Conservation (phyloP, 2,888 invertebrate genomes). For the Hofmannophila pseudospretella region DNA sequence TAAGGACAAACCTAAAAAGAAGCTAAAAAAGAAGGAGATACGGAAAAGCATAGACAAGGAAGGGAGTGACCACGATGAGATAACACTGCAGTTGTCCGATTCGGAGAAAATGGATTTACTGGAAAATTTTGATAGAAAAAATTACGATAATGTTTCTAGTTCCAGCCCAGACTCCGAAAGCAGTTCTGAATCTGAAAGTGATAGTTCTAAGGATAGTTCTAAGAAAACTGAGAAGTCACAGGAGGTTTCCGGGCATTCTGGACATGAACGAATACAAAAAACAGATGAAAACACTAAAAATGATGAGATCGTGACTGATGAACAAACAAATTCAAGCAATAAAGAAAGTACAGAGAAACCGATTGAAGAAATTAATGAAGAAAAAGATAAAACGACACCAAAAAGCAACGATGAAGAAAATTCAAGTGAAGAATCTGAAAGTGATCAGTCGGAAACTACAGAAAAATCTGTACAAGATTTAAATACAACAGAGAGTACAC, state of each 20-base stretch:
- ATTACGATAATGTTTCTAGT: conserved; percentile 41
- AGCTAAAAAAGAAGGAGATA: conserved; percentile 43
- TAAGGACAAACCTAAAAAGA: conserved; percentile 50
- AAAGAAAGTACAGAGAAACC: no score
- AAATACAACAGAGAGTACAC: neutral
- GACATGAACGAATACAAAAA: conserved; percentile 1
- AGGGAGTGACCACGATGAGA: conserved; percentile 64
- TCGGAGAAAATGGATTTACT: conserved; percentile 69
- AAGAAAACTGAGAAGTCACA: conserved; percentile 1
- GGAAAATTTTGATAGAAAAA: conserved; percentile 58
- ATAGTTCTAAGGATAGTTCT: conserved; percentile 2
- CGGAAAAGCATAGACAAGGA: conserved; percentile 39
- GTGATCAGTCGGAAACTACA: neutral
- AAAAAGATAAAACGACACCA: no score
- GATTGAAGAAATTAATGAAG: no score
- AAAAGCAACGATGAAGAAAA: neutral
- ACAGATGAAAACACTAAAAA: conserved; percentile 1
- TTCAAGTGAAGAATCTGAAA: no score
- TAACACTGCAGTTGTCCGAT: conserved; percentile 66
- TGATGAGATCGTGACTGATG: neutral
- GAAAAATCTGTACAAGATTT: neutral
- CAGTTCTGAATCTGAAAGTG: conserved; percentile 31
- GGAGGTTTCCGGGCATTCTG: no score
- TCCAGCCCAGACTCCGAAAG: conserved; percentile 34
- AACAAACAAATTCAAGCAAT: no score